Base-by-base conservation (phyloP, 2,797 vertebrate genomes). In the Aselliscus stoliczkanus region DNA sequence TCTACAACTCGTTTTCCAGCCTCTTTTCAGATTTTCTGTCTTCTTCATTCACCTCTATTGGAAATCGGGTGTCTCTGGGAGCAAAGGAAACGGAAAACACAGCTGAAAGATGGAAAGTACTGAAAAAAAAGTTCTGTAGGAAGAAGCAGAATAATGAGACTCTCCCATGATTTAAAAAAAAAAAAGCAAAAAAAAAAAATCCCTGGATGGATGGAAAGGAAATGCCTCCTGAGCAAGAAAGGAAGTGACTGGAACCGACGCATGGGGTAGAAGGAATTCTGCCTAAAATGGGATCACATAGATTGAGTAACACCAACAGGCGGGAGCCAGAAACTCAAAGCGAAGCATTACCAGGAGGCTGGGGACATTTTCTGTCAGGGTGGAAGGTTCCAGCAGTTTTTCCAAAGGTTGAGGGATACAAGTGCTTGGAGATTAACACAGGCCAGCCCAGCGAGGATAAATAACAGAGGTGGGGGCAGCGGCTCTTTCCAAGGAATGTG, bases 201-300 rank as follows among this genome's bases (percentile, higher is more conserved):
- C 4, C 42, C 27, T 7, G 39, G 10, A 7, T 2, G 2, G 39
- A 23, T 14, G 29, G 31, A 44, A 15, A 76, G 67, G 50, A 29
- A 18, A 21, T 4, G 20, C 47, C 72, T 23, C 6, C 0, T 0
- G 44, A 42, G 67, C 54, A 65, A 39, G 73, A 50, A 21, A 5
- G 34, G 31, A 60, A 37, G 42, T 37, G 23, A 10, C 27, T 0
- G 0, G 12, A 44, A 8, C 13, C 18, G 70, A 39, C 0, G 0
- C 14, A 0, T 0, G 1, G 56, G 1, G 58, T 3, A 29, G 84
- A 42, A 60, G 34, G 69, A 2, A 12, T 31, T 15, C 1, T 12
- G 29, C 25, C 25, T 64, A 10, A 52, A 44, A 31, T 13, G 0
- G 4, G 72, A 21, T 4, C 2, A 0, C 58, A 1, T 4, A 27